These are phyloP conservation scores for Zaprionus ornatus DNA, from an alignment of 1,140 invertebrate species.

Conservation along the genomic window DNA sequence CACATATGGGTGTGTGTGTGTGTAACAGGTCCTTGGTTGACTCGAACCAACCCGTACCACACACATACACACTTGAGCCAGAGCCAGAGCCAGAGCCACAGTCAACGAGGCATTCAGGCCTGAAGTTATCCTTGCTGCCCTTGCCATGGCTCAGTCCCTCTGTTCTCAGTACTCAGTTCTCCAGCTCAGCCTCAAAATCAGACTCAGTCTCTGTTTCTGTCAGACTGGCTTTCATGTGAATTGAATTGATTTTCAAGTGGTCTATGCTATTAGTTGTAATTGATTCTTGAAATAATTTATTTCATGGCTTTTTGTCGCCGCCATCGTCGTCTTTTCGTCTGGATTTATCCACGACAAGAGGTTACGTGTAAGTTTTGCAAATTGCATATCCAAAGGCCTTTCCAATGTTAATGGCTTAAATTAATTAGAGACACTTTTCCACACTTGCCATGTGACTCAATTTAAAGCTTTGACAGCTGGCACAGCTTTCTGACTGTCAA, in stretches of 20 bases:
- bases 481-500: conserved; percentile 7
- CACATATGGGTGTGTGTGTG: conserved; percentile 44
- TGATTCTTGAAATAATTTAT: conserved; percentile 75
- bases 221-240: conserved; percentile 59
- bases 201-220: conserved; percentile 34
- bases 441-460: conserved; percentile 31
- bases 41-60: conserved; percentile 25
- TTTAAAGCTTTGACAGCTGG: conserved; percentile 40
- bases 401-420: conserved; percentile 52
- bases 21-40: conserved; percentile 26
- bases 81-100: conserved; percentile 8
- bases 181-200: neutral
- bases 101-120: conserved; percentile 39
- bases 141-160: conserved; percentile 18
- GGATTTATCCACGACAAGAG: neutral
- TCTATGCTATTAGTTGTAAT: conserved; percentile 72
- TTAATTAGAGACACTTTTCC: conserved; percentile 55
- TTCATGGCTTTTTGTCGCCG: conserved; percentile 68
- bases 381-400: conserved; percentile 49
- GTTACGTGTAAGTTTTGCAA: conserved; percentile 46
- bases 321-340: conserved; percentile 39
- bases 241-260: conserved; percentile 72
- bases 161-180: neutral
- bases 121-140: conserved; percentile 48
- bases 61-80: conserved; percentile 5